phyloP scores from a whole-genome alignment of 2,888 invertebrate genomes.

The Drosophila subquinaria region DNA sequence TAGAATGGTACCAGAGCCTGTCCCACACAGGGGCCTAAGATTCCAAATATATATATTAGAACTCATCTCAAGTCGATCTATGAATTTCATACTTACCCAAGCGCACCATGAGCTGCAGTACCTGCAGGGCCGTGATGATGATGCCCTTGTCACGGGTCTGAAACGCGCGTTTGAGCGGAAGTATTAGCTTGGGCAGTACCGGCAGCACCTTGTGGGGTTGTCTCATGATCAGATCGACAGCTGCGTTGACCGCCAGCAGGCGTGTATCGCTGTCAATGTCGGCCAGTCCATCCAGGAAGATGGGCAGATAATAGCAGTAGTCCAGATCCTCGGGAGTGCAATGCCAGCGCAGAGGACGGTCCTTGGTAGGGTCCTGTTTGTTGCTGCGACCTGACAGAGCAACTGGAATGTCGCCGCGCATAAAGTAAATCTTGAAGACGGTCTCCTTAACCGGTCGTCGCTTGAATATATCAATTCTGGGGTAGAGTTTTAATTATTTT shows the following conservation, averaged over 20 bases:
- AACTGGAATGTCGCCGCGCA: constrained; percentile 85
- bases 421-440: constrained; percentile 83
- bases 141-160: constrained; percentile 93
- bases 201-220: constrained; percentile 87
- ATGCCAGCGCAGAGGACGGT: constrained; percentile 83
- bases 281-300: constrained; percentile 96
- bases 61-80: background rate
- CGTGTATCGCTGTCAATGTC: constrained; percentile 93
- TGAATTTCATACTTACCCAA: constrained; percentile 87
- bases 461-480: constrained; percentile 79
- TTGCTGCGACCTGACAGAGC: constrained; percentile 72
- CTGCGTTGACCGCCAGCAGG: constrained; percentile 93
- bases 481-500: background rate
- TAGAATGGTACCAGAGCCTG: constrained; percentile 98
- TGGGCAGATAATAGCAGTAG: constrained; percentile 96
- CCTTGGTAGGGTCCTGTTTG: constrained; percentile 73
- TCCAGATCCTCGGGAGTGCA: constrained; percentile 88
- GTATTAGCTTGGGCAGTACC: constrained; percentile 95
- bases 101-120: constrained; percentile 93
- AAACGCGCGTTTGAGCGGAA: constrained; percentile 96
- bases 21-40: constrained; percentile 88
- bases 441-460: constrained; percentile 80
- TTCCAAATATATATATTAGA: background rate
- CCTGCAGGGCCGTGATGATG: constrained; percentile 92
- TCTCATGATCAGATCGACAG: constrained; percentile 91